phyloP scores from a whole-genome alignment of 92 coral and sea anemone genomes.

The Montipora capitata region DNA sequence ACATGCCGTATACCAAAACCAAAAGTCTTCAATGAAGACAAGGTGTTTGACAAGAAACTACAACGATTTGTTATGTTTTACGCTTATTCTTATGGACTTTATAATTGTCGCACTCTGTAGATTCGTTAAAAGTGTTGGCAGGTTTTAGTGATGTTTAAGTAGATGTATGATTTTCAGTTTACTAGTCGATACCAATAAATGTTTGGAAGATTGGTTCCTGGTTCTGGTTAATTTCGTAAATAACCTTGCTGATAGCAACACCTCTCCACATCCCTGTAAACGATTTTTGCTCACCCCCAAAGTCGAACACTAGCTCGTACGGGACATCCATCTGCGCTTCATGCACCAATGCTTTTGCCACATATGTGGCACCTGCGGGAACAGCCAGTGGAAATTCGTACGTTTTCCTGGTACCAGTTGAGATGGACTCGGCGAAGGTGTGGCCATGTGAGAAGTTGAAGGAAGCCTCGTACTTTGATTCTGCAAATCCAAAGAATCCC shows the following conservation, averaged over 20 bases:
- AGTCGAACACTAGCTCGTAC: conserved; percentile 18
- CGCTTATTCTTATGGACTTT: too few relatives aligned
- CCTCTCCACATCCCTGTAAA: conserved; percentile 14
- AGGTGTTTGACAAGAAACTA: too few relatives aligned
- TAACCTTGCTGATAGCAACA: conserved; percentile 2
- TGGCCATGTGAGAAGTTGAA: conserved; percentile 8
- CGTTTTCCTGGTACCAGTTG: not conserved
- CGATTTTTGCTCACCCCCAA: conserved; percentile 7
- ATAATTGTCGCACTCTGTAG: too few relatives aligned
- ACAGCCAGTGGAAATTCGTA: conserved; percentile 19
- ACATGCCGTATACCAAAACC: too few relatives aligned
- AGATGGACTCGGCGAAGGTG: not conserved
- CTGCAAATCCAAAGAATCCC: conserved; percentile 15
- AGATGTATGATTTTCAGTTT: too few relatives aligned
- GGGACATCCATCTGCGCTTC: conserved; percentile 20
- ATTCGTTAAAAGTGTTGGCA: too few relatives aligned
- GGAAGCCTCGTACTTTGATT: not conserved
- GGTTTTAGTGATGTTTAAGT: too few relatives aligned
- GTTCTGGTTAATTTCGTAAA: not conserved
- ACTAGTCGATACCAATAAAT: too few relatives aligned
- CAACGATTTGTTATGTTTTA: too few relatives aligned
- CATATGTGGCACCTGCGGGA: conserved; percentile 7
- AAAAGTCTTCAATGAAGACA: too few relatives aligned
- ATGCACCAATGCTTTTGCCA: conserved; percentile 6
- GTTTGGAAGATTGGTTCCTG: not conserved